These are phyloP conservation scores for Monochamus alternatus DNA, from an alignment of 2,888 invertebrate species.

Conservation along the genomic window DNA sequence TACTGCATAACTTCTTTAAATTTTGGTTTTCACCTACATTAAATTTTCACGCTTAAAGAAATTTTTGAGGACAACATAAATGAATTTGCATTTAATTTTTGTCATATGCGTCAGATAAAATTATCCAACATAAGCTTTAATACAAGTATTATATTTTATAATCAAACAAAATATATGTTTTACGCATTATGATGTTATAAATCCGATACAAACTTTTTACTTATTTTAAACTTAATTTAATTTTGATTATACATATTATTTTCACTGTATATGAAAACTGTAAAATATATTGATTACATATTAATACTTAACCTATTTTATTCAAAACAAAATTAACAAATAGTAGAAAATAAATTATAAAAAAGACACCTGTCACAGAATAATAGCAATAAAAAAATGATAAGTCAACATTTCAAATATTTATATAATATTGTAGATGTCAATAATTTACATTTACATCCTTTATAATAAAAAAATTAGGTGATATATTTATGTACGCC, in stretches of 20 bases:
- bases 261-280: conserved; percentile 9
- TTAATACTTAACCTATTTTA: conserved; percentile 13
- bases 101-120: not conserved
- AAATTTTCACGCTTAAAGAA: too few relatives aligned
- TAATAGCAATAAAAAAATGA: not conserved
- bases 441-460: conserved; percentile 7
- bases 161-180: not conserved
- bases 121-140: not conserved
- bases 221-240: conserved; percentile 8
- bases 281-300: conserved; percentile 20
- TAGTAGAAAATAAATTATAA: conserved; percentile 22
- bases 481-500: conserved; percentile 9
- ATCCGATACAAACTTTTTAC: not conserved
- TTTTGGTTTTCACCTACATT: too few relatives aligned
- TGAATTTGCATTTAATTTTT: too few relatives aligned
- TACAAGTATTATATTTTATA: conserved; percentile 2
- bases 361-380: conserved; percentile 4
- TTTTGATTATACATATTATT: conserved; percentile 18
- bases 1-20: too few relatives aligned
- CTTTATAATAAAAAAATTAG: conserved; percentile 7
- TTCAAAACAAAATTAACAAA: conserved; percentile 22
- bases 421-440: conserved; percentile 13
- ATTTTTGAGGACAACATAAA: too few relatives aligned
- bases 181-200: not conserved
- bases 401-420: conserved; percentile 2